A percentile compares a stretch with the other conserved stretches of the same genome.
Conservation (phyloP, 2,888 invertebrate genomes). For the Dinocampus coccinellae region DNA sequence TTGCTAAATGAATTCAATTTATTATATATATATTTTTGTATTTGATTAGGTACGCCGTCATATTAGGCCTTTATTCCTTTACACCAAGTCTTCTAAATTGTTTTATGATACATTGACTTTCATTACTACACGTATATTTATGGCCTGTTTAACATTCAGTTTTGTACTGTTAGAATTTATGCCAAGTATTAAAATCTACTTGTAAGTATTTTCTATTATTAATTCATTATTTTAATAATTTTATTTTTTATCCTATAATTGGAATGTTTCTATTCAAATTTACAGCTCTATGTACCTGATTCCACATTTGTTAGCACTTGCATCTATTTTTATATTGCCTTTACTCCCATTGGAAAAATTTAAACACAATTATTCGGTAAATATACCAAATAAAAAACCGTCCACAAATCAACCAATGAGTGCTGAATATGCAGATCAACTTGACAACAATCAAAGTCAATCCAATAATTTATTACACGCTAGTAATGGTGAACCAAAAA, state of each 20-base stretch:
- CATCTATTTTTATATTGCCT: slow-evolving; percentile 57
- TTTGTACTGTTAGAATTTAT: slow-evolving; percentile 91
- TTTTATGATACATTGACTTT: slow-evolving; percentile 89
- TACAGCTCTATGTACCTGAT: slow-evolving; percentile 63
- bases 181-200: slow-evolving; percentile 82
- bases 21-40: slow-evolving; percentile 22
- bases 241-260: neutral
- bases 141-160: slow-evolving; percentile 92
- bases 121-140: slow-evolving; percentile 82
- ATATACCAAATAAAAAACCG: neutral
- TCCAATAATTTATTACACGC: slow-evolving; percentile 30
- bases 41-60: slow-evolving; percentile 79
- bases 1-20: neutral
- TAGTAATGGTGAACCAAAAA: slow-evolving; percentile 42
- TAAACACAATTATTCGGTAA: slow-evolving; percentile 5
- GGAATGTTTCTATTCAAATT: slow-evolving; percentile 16
- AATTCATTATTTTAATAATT: slow-evolving; percentile 9
- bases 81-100: slow-evolving; percentile 76
- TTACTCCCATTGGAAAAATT: slow-evolving; percentile 51
- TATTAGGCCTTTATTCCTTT: slow-evolving; percentile 84
- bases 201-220: slow-evolving; percentile 74
- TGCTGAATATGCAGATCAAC: neutral
- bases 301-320: slow-evolving; percentile 60
- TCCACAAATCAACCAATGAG: neutral
- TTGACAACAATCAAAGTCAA: neutral